Percentiles rank a stretch among this genome's conserved stretches.
Evolutionary conservation across 2,797 vertebrate species (phyloP).

Genomic region (Steatocranus sp.): DNA sequence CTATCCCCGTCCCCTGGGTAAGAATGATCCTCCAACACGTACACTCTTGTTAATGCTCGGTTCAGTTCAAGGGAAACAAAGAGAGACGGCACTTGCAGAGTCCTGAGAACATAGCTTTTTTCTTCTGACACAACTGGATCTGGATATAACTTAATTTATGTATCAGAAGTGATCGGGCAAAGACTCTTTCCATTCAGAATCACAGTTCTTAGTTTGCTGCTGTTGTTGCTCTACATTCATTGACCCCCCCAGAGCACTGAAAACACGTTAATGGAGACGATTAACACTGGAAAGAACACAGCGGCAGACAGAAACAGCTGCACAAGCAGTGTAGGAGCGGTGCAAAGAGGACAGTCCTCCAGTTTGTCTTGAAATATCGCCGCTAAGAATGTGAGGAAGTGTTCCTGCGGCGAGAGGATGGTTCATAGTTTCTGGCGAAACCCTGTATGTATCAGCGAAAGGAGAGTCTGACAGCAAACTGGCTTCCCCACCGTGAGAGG

Average conservation of each 20-base stretch:
- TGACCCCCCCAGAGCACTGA: constrained; percentile 20
- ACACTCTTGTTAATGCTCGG: constrained; percentile 41
- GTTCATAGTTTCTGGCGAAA: constrained; percentile 46
- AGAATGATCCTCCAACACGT: constrained; percentile 44
- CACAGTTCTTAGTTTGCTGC: constrained; percentile 20
- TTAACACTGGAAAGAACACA: constrained; percentile 37
- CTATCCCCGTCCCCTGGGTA: constrained; percentile 19
- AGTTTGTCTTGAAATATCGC: constrained; percentile 56
- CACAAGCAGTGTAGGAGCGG: constrained; percentile 2
- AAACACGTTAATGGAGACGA: constrained; percentile 52
- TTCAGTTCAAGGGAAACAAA: constrained; percentile 35
- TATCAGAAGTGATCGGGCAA: constrained; percentile 40
- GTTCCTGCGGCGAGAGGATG: constrained; percentile 55
- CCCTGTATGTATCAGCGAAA: constrained; percentile 27
- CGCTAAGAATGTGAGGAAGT: constrained; percentile 55
- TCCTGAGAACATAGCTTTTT: constrained; percentile 34
- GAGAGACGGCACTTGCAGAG: constrained; percentile 5
- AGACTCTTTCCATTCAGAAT: constrained; percentile 13
- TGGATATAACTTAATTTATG: constrained; percentile 43
- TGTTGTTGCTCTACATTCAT: constrained; percentile 31
- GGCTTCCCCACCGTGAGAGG: constrained; percentile 48
- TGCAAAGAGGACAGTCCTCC: neutral
- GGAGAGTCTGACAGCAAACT: constrained; percentile 54
- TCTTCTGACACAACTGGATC: constrained; percentile 34
- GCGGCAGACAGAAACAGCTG: constrained; percentile 36